Percentiles rank a stretch among this genome's conserved stretches.
Conservation (phyloP, 2,888 invertebrate species). For the Cheilosia pagana region DNA sequence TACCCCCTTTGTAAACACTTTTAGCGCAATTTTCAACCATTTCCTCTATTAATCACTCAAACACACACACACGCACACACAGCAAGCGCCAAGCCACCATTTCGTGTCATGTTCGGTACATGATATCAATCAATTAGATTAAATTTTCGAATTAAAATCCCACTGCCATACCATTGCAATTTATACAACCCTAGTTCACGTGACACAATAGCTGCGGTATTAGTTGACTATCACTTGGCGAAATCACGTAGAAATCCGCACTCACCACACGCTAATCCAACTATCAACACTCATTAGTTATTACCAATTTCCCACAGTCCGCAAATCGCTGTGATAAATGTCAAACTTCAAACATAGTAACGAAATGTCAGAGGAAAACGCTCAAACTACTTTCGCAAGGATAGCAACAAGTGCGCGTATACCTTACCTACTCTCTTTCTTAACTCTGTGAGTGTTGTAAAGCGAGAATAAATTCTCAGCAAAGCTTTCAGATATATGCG, state of each 20-base stretch:
- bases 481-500: constrained; percentile 60
- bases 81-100: too few species aligned
- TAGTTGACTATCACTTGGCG: neutral
- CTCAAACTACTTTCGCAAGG: constrained; percentile 37
- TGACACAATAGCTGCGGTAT: neutral
- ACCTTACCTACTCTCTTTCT: neutral
- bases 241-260: constrained; percentile 16
- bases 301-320: constrained; percentile 2
- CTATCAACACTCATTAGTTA: constrained; percentile 23
- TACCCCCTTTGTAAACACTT: too few species aligned
- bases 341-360: constrained; percentile 10
- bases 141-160: neutral
- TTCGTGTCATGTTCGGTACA: neutral
- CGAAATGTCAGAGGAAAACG: constrained; percentile 12
- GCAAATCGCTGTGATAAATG: constrained; percentile 1
- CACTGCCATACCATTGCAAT: too few species aligned
- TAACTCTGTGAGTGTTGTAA: constrained; percentile 8
- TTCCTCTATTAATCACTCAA: too few species aligned
- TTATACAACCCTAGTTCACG: neutral
- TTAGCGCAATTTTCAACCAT: too few species aligned
- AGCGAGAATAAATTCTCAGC: constrained; percentile 39
- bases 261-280: neutral
- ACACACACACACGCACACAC: too few species aligned
- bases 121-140: constrained; percentile 25
- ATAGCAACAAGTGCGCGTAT: constrained; percentile 4